Percentiles rank a stretch among this genome's conserved stretches.
phyloP scores from a whole-genome alignment of 2,113 vertebrate genomes.

The Amazona guildingii region DNA sequence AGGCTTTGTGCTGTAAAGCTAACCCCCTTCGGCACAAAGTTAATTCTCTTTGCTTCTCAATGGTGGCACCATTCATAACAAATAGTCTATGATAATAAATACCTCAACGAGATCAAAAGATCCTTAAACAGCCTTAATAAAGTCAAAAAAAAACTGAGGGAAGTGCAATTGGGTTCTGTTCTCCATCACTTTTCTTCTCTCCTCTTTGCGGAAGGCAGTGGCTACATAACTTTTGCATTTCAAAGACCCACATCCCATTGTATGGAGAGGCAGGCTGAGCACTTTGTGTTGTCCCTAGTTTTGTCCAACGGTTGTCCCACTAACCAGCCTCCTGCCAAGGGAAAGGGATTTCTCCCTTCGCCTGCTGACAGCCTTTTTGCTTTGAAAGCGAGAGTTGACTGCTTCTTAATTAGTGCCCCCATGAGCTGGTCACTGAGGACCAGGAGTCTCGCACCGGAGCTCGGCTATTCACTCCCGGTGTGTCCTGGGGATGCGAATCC shows the following conservation, averaged over 20 bases:
- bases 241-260: neutral
- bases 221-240: neutral
- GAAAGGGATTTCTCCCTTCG: conserved; percentile 39
- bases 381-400: conserved; percentile 44
- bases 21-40: neutral
- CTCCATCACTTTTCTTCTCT: neutral
- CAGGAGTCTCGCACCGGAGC: neutral
- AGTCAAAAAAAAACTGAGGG: neutral
- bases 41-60: neutral
- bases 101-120: conserved; percentile 38
- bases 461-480: neutral
- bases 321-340: conserved; percentile 30
- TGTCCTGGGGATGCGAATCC: neutral
- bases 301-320: neutral
- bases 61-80: neutral
- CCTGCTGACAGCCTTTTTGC: conserved; percentile 16
- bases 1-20: neutral
- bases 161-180: neutral
- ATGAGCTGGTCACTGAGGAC: neutral
- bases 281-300: conserved; percentile 10
- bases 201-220: neutral
- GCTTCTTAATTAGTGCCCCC: conserved; percentile 43
- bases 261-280: neutral
- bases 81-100: conserved; percentile 44
- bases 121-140: conserved; percentile 19